Conservation (phyloP, 2,113 vertebrate species). For the Thunnus thynnus region DNA sequence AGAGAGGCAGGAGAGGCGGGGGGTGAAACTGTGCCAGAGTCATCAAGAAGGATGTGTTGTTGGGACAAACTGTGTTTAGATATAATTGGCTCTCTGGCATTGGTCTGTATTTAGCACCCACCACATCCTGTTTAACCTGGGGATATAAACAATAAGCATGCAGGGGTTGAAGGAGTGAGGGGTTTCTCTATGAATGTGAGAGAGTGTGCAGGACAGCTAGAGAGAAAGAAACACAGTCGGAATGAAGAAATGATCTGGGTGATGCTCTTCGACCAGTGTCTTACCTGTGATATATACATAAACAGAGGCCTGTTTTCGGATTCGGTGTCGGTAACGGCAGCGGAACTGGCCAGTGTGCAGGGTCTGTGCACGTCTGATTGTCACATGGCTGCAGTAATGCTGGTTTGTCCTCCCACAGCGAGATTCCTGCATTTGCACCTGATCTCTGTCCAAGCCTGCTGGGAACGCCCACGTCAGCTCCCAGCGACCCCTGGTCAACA, state of each 20-base stretch:
- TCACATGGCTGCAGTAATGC: conserved; percentile 90
- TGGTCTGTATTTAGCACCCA: conserved; percentile 80
- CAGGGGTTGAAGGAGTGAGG: conserved; percentile 32
- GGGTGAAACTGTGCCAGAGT: conserved; percentile 74
- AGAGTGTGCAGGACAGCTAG: not conserved
- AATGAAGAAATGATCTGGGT: not conserved
- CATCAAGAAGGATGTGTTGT: conserved; percentile 81
- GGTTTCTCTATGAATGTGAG: not conserved
- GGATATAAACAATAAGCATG: conserved; percentile 67
- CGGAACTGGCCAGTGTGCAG: conserved; percentile 91
- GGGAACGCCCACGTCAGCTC: conserved; percentile 92
- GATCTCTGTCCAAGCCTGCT: conserved; percentile 81
- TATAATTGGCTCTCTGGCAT: conserved; percentile 81
- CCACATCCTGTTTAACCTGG: conserved; percentile 81
- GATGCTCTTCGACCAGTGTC: conserved; percentile 47
- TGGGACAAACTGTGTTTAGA: conserved; percentile 82
- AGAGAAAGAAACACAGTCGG: not conserved
- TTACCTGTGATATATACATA: conserved; percentile 97
- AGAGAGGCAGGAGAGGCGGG: conserved; percentile 46
- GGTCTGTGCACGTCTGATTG: conserved; percentile 83
- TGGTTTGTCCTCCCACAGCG: conserved; percentile 86
- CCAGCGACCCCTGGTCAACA: conserved; percentile 88
- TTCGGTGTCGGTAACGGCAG: conserved; percentile 88
- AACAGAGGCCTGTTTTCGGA: conserved; percentile 81
- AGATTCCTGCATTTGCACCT: conserved; percentile 84